phyloP scores from a whole-genome alignment of 92 coral and sea anemone genomes.

The Epizoanthus ramosus region DNA sequence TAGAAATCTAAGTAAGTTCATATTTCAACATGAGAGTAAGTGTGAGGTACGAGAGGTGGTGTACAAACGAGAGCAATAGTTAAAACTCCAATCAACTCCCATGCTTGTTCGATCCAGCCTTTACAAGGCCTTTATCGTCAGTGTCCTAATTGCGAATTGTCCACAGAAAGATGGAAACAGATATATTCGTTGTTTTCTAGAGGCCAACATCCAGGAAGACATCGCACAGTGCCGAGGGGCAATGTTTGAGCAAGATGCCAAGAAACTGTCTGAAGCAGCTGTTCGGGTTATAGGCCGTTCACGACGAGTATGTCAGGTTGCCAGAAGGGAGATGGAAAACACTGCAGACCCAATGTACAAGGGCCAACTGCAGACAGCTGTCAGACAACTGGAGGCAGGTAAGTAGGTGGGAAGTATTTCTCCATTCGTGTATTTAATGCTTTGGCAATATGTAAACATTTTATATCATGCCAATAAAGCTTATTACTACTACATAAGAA shows the following conservation, averaged over 20 bases:
- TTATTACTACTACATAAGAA: no score
- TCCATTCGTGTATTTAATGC: no score
- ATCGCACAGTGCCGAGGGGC: slow-evolving; percentile 76
- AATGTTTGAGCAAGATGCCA: slow-evolving; percentile 62
- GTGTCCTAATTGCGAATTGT: no score
- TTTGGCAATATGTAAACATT: no score
- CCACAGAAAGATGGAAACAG: not conserved
- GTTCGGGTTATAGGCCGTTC: slow-evolving; percentile 77
- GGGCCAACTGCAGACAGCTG: slow-evolving; percentile 67
- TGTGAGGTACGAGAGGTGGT: not conserved
- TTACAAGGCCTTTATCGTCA: no score
- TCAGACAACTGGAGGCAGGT: slow-evolving; percentile 72
- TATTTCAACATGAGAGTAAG: not conserved
- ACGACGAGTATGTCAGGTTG: slow-evolving; percentile 72
- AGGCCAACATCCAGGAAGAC: slow-evolving; percentile 68
- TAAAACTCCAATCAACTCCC: no score
- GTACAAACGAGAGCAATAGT: not conserved
- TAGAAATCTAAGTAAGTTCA: not conserved
- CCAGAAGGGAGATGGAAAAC: slow-evolving; percentile 71
- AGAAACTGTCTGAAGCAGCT: slow-evolving; percentile 71
- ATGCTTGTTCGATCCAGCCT: no score
- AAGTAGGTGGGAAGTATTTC: not conserved
- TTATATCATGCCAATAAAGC: no score
- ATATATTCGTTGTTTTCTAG: slow-evolving; percentile 27
- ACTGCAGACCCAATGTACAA: slow-evolving; percentile 94